These are phyloP conservation scores for Formica exsecta DNA, from an alignment of 1,140 invertebrate species.

Conservation along the genomic window DNA sequence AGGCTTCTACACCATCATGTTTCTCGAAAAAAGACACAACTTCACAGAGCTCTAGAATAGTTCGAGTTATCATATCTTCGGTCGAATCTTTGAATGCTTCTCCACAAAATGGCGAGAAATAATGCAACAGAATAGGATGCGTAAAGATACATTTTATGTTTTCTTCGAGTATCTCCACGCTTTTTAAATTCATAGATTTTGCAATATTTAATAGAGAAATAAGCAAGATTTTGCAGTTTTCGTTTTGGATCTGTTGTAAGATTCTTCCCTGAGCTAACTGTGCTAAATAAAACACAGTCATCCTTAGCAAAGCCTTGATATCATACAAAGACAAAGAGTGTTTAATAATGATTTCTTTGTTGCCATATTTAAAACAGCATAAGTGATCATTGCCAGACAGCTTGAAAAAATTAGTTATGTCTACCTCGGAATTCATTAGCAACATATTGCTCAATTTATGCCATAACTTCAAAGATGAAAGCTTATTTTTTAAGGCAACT, in stretches of 20 bases:
- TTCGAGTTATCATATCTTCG: slow-evolving; percentile 84
- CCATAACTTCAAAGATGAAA: slow-evolving; percentile 51
- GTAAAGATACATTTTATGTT: slow-evolving; percentile 83
- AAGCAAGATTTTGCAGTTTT: slow-evolving; percentile 75
- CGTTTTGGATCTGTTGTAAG: slow-evolving; percentile 66
- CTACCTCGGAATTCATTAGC: slow-evolving; percentile 56
- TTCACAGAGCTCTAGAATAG: slow-evolving; percentile 82
- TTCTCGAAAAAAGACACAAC: slow-evolving; percentile 63
- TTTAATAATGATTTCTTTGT: slow-evolving; percentile 58
- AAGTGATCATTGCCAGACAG: slow-evolving; percentile 20
- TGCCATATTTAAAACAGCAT: slow-evolving; percentile 64
- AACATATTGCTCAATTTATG: slow-evolving; percentile 71
- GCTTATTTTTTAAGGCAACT: slow-evolving; percentile 61
- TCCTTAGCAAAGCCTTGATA: slow-evolving; percentile 70
- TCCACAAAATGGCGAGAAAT: slow-evolving; percentile 85
- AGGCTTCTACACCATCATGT: slow-evolving; percentile 7
- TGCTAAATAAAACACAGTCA: slow-evolving; percentile 81
- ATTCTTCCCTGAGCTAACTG: slow-evolving; percentile 71
- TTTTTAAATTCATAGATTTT: slow-evolving; percentile 49
- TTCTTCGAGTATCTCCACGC: slow-evolving; percentile 62
- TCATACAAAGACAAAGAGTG: slow-evolving; percentile 73
- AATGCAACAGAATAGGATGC: slow-evolving; percentile 87
- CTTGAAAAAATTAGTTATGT: slow-evolving; percentile 62
- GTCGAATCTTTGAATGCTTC: slow-evolving; percentile 77
- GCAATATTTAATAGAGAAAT: slow-evolving; percentile 76